These are phyloP conservation scores for Drosophila quadrilineata DNA, from an alignment of 1,140 invertebrate species.

Conservation along the genomic window DNA sequence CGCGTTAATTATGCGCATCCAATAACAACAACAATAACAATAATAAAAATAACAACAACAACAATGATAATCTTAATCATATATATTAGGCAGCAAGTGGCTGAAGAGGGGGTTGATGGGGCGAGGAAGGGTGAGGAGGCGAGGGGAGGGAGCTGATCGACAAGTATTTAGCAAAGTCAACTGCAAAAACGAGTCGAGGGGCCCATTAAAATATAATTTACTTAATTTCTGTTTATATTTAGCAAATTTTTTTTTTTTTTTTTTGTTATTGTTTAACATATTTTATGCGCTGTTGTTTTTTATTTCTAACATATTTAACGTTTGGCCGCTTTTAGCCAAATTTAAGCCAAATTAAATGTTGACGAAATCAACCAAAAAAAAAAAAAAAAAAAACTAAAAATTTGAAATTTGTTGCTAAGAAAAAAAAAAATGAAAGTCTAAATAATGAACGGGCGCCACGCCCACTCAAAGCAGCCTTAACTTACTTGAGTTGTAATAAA, in stretches of 20 bases:
- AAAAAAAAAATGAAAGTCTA: conserved; percentile 27
- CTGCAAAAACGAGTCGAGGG: conserved; percentile 19
- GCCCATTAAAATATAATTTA: conserved; percentile 50
- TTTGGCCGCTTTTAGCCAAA: conserved; percentile 12
- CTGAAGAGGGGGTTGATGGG: no score
- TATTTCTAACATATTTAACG: no score
- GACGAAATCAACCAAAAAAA: background rate
- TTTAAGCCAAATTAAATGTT: conserved; percentile 4
- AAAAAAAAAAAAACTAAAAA: background rate
- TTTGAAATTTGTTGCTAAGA: no score
- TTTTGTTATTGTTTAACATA: conserved; percentile 22
- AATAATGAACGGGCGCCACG: conserved; percentile 18
- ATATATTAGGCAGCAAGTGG: no score
- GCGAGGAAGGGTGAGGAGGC: no score
- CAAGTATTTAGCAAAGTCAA: conserved; percentile 20
- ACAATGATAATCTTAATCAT: conserved; percentile 15
- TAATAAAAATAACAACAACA: no score
- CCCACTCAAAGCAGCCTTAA: background rate
- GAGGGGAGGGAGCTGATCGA: background rate
- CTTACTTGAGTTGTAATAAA: no score
- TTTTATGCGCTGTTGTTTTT: conserved; percentile 10
- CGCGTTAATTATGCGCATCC: conserved; percentile 47
- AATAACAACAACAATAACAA: conserved; percentile 18
- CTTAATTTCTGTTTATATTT: conserved; percentile 46
- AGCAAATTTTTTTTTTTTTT: conserved; percentile 5